Percentiles rank a stretch among this genome's conserved stretches.
phyloP scores from a whole-genome alignment of 2,888 invertebrate species.

The Acanthosepion lycidas region DNA sequence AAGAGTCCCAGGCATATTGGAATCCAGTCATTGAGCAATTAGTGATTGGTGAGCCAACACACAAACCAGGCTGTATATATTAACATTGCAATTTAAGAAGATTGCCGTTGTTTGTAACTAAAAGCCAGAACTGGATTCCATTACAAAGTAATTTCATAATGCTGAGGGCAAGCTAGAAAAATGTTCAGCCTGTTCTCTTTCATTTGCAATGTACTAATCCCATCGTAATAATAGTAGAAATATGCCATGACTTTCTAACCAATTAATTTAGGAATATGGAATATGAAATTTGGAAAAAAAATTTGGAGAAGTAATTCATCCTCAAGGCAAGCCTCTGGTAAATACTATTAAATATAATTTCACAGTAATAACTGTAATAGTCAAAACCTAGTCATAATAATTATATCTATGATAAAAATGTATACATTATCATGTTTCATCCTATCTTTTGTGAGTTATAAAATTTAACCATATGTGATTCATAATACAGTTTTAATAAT shows the following conservation, averaged over 20 bases:
- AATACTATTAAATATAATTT: no score
- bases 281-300: neutral
- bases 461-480: no score
- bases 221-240: neutral
- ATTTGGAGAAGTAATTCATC: neutral
- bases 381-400: no score
- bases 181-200: neutral
- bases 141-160: neutral
- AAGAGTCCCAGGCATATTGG: neutral
- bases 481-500: no score
- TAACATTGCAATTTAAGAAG: constrained; percentile 17
- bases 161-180: neutral
- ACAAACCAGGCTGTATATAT: neutral
- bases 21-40: neutral
- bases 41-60: neutral
- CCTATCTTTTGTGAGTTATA: no score
- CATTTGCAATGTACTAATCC: neutral
- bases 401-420: no score
- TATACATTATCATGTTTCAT: no score
- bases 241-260: neutral
- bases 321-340: no score
- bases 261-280: neutral
- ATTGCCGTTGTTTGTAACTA: neutral
- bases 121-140: constrained; percentile 18
- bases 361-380: no score